phyloP scores from a whole-genome alignment of 2,888 invertebrate species.

The Caenorhabditis wallacei region DNA sequence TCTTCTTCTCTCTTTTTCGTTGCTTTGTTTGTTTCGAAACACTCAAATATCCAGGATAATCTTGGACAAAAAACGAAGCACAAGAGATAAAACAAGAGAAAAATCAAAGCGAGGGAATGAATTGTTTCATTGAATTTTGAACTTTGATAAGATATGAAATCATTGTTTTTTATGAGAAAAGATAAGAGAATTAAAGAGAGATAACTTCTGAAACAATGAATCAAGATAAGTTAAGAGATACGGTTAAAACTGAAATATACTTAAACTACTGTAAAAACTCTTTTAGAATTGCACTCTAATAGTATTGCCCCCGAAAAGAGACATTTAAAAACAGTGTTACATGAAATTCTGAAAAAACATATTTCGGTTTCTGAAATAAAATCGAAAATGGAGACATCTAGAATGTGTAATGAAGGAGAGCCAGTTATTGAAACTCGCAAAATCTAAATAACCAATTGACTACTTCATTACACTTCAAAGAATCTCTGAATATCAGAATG shows the following conservation, averaged over 20 bases:
- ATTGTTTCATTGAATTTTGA: neutral
- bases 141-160: neutral
- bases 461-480: constrained; percentile 27
- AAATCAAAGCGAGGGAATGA: neutral
- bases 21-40: constrained; percentile 45
- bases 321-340: no score
- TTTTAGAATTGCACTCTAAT: no score
- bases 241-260: no score
- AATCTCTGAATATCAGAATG: neutral
- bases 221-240: no score
- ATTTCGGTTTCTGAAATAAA: neutral
- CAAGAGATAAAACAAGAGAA: neutral
- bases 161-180: neutral
- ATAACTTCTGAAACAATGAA: neutral
- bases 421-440: constrained; percentile 22
- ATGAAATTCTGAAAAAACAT: no score
- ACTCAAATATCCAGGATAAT: neutral
- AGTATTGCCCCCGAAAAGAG: no score
- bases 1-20: constrained; percentile 4
- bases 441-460: constrained; percentile 19
- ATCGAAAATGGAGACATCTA: neutral
- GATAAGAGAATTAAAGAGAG: neutral
- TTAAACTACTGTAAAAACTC: no score
- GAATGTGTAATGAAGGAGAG: constrained; percentile 30
- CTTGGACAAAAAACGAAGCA: neutral